Conservation (phyloP, 2,888 invertebrate species). For the Theretra japonica region DNA sequence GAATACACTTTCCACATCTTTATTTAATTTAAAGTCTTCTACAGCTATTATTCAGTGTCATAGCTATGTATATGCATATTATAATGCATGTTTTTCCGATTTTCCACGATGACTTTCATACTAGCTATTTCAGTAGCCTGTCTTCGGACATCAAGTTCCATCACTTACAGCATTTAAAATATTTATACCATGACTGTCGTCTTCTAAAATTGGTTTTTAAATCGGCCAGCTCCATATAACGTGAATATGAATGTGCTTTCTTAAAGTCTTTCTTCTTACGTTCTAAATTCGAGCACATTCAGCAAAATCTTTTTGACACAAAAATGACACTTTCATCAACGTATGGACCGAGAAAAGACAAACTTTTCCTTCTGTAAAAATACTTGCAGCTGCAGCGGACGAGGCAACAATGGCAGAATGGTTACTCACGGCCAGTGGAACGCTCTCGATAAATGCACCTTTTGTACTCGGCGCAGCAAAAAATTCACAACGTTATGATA, state of each 20-base stretch:
- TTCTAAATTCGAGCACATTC: background rate
- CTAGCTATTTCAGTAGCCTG: no score
- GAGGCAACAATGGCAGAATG: constrained; percentile 44
- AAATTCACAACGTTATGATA: constrained; percentile 29
- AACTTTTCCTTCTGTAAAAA: constrained; percentile 50
- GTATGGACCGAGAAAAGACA: constrained; percentile 39
- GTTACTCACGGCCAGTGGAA: constrained; percentile 34
- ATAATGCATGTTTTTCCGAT: no score
- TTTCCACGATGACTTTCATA: no score
- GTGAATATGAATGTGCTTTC: background rate
- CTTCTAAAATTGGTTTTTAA: background rate
- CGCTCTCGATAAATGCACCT: constrained; percentile 45
- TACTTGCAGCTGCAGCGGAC: constrained; percentile 42
- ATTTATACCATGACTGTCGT: background rate
- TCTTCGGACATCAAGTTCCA: no score
- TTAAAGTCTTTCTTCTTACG: background rate
- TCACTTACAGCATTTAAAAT: background rate
- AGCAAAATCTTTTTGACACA: constrained; percentile 37
- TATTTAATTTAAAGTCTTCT: no score
- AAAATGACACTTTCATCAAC: constrained; percentile 44
- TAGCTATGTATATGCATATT: no score
- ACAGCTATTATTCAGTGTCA: no score
- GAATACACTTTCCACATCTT: no score
- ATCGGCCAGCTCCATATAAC: background rate
- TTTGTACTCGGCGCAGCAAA: constrained; percentile 36